Evolutionary conservation across 1,140 invertebrate genomes (phyloP), one percentile per base, ranked within the genome.

Genomic region (Triops longicaudatus): DNA sequence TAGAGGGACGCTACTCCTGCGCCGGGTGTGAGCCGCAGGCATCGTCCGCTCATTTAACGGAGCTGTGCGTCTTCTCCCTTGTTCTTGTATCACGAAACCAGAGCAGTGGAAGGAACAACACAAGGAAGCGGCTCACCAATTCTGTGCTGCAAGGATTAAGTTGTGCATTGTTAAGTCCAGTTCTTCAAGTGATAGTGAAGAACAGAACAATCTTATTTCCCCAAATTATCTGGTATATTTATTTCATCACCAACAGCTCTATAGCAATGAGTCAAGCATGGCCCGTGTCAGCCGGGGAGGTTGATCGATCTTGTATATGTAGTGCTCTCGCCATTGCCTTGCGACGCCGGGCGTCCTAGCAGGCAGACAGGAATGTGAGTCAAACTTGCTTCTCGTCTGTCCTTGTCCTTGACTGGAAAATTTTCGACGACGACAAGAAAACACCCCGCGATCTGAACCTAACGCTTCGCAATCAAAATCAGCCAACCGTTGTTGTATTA

Each of bases 271-370:
- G 50, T 17, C 50, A 63, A 63, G 50, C 17, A 6, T 63, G 50
- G 50, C 14, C 50, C n/a, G 50, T 63, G 50, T 63, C 50, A 63
- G 50, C 50, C 7, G 50, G 50, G 50, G 14, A 63, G 50, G 50
- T 63, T 63, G 50, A 63, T 63, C 50, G 50, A 63, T 63, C 50
- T 63, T 22, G 50, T 63, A 63, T 63, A 63, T 63, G 50, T 63
- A 63, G 50, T 63, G 50, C 50, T 6, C 50, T 63, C 50, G 50
- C 50, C 50, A 63, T 63, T 63, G 50, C 50, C 50, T 63, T 63
- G 50, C 50, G 50, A 63, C 50, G 50, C 50, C 50, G 50, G 50
- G 50, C 50, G 50, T 63, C 50, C 17, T 63, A 63, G 22, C 50
- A 22, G 14, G 17, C 50, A 63, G 50, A 63, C 50, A n/a, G 50